A percentile compares a stretch with the other conserved stretches of the same genome.
Conservation (phyloP, 2,888 invertebrate species). For the Brassicogethes aeneus region DNA sequence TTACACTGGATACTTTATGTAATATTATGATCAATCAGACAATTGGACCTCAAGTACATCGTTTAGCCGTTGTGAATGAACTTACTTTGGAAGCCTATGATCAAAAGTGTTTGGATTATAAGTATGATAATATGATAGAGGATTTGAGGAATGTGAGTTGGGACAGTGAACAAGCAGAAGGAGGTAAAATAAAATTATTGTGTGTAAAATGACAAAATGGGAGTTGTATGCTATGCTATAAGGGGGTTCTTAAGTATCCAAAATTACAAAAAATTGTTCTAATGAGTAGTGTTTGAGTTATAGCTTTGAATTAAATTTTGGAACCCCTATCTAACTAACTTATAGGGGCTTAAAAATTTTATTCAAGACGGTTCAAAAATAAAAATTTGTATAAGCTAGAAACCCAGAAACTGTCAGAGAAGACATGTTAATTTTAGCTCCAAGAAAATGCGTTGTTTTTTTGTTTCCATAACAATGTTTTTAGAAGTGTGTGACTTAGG, state of each 20-base stretch:
- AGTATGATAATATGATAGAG: slow-evolving; percentile 66
- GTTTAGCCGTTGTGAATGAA: slow-evolving; percentile 65
- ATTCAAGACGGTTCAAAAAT: too few species aligned
- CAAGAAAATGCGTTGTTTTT: too few species aligned
- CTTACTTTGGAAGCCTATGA: slow-evolving; percentile 56
- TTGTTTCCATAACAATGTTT: too few species aligned
- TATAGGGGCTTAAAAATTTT: too few species aligned
- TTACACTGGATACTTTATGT: slow-evolving; percentile 77
- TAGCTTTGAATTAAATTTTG: too few species aligned
- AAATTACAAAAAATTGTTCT: neutral
- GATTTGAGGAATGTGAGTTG: slow-evolving; percentile 59
- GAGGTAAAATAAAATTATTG: slow-evolving; percentile 40
- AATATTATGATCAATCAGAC: slow-evolving; percentile 58
- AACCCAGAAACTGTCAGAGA: too few species aligned
- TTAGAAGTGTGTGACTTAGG: too few species aligned
- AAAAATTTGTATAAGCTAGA: too few species aligned
- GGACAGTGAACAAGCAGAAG: slow-evolving; percentile 53
- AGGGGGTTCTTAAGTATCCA: slow-evolving; percentile 8
- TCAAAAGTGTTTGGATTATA: slow-evolving; percentile 74
- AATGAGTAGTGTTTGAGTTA: too few species aligned
- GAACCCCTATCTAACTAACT: too few species aligned
- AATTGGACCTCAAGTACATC: slow-evolving; percentile 52
- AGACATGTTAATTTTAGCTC: too few species aligned
- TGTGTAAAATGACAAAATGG: too few species aligned
- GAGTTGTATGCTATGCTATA: slow-evolving; percentile 1